Conservation (phyloP, 2,797 vertebrate species). For the Poeciliopsis paucimaculata region DNA sequence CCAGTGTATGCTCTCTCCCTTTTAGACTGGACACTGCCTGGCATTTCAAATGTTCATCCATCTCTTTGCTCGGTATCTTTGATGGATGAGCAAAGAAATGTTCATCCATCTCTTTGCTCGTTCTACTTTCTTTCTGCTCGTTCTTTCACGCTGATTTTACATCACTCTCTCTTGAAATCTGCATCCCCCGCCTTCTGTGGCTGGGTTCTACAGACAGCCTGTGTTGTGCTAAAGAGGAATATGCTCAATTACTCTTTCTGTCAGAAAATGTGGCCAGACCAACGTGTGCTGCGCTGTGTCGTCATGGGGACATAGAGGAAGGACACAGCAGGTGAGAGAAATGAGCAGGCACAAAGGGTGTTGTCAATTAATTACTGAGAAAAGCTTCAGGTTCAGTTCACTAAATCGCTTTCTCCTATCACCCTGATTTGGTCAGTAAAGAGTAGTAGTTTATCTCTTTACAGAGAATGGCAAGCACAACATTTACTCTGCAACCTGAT, state of each 20-base stretch:
- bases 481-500: conserved; percentile 5
- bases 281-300: conserved; percentile 6
- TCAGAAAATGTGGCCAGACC: conserved; percentile 44
- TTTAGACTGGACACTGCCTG: conserved; percentile 24
- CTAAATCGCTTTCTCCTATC: conserved; percentile 5
- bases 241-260: conserved; percentile 62
- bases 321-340: conserved; percentile 14
- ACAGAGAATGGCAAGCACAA: not conserved
- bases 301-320: conserved; percentile 18
- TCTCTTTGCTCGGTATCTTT: too few relatives aligned
- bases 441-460: conserved; percentile 4
- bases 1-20: conserved; percentile 14
- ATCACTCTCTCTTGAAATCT: conserved; percentile 33
- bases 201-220: conserved; percentile 12
- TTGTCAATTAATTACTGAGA: conserved; percentile 32
- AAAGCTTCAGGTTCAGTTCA: conserved; percentile 21
- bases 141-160: conserved; percentile 49
- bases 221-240: conserved; percentile 44
- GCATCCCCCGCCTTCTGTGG: conserved; percentile 13
- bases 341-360: conserved; percentile 7
- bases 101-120: not conserved
- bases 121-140: conserved; percentile 15
- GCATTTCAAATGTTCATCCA: conserved; percentile 18
- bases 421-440: not conserved
- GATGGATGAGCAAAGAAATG: too few relatives aligned